Percentiles rank a stretch among this genome's conserved stretches.
phyloP scores from a whole-genome alignment of 2,113 vertebrate genomes.

The Psammodynastes pulverulentus region DNA sequence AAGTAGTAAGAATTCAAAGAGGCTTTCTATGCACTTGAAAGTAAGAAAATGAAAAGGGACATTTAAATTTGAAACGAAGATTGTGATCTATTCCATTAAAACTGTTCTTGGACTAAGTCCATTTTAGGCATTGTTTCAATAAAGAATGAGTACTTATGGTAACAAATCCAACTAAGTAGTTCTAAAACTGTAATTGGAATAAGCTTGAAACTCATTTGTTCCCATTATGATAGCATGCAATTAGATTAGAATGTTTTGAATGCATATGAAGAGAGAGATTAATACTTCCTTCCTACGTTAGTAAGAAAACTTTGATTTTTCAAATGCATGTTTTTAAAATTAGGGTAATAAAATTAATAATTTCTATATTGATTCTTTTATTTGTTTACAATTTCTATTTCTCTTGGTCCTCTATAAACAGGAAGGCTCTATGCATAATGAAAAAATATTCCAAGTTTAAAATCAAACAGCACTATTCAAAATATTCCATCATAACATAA shows the following conservation, averaged over 20 bases:
- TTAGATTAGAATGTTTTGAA: background rate
- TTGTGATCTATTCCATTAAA: background rate
- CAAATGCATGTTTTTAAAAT: background rate
- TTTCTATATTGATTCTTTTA: background rate
- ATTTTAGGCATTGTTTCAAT: background rate
- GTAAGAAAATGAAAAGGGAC: background rate
- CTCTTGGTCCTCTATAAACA: background rate
- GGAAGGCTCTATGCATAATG: background rate
- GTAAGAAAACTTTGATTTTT: background rate
- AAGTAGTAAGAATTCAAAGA: background rate
- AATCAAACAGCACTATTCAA: background rate
- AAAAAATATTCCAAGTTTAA: background rate
- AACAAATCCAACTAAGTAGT: background rate
- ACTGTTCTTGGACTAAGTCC: background rate
- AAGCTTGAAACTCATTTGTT: background rate
- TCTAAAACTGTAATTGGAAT: background rate
- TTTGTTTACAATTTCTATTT: background rate
- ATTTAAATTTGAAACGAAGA: background rate
- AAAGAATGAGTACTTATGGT: background rate
- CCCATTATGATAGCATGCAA: background rate
- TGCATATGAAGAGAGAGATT: background rate
- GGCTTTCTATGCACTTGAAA: background rate
- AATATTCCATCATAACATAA: background rate
- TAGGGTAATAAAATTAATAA: background rate
- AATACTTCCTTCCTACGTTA: background rate